These are phyloP conservation scores for Cheirogaleus medius DNA, from an alignment of 2,113 vertebrate species.

Conservation along the genomic window DNA sequence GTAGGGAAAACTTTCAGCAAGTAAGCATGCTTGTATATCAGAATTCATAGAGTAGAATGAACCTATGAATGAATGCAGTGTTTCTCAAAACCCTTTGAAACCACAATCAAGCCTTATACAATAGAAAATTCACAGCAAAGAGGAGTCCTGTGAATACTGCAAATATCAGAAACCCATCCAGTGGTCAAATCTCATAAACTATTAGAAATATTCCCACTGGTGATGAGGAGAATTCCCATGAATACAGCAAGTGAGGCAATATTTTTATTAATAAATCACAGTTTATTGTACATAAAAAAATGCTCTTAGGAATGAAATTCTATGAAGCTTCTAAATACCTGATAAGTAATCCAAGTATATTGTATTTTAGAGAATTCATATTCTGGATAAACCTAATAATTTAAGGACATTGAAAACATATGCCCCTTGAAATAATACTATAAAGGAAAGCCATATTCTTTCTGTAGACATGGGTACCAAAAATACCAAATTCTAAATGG, in stretches of 20 bases:
- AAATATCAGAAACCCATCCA: constrained; percentile 11
- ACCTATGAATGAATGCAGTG: not conserved
- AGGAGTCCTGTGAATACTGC: not conserved
- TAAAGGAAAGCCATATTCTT: not conserved
- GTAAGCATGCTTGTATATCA: not conserved
- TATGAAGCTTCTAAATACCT: not conserved
- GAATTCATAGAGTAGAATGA: not conserved
- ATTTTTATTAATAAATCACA: not conserved
- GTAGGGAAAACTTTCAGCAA: not conserved
- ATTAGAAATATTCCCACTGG: not conserved
- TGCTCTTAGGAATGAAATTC: not conserved
- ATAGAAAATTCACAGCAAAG: not conserved
- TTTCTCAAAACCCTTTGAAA: not conserved
- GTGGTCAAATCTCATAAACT: not conserved
- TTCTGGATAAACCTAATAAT: not conserved
- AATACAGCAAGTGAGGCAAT: not conserved
- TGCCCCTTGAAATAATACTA: not conserved
- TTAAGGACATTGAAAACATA: not conserved
- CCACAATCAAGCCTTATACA: not conserved
- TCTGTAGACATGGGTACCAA: not conserved
- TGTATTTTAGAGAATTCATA: not conserved
- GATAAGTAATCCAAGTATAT: not conserved
- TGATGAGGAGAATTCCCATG: not conserved
- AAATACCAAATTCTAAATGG: not conserved
- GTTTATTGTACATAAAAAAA: not conserved